Conservation (phyloP, 2,797 vertebrate species). For the Phylloscopus collybita region DNA sequence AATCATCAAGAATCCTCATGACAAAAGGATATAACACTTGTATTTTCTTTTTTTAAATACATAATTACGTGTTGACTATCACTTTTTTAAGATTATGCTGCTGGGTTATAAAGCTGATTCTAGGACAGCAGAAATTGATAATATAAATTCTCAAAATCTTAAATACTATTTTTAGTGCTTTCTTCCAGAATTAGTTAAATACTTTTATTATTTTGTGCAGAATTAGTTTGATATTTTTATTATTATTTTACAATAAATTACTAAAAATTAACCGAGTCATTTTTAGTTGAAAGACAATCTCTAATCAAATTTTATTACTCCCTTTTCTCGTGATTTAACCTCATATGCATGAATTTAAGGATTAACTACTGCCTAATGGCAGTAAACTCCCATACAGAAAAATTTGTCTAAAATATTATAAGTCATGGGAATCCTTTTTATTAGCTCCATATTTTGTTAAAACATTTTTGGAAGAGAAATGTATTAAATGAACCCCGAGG, state of each 20-base stretch:
- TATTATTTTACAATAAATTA: not conserved
- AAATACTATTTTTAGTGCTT: not conserved
- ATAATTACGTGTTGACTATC: not conserved
- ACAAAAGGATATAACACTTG: not conserved
- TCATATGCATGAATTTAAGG: not conserved
- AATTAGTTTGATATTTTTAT: not conserved
- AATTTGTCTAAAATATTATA: not conserved
- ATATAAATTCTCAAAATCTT: not conserved
- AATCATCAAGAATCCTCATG: not conserved
- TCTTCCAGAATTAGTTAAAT: not conserved
- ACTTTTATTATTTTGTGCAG: not conserved
- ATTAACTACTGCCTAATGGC: not conserved
- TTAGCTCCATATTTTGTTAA: not conserved
- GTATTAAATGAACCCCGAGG: not conserved
- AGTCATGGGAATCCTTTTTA: accelerated
- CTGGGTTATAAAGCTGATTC: not conserved
- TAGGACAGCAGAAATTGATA: not conserved
- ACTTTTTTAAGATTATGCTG: not conserved
- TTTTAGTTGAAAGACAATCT: not conserved
- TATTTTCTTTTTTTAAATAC: not conserved
- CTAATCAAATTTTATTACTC: not conserved
- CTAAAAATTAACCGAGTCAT: not conserved
- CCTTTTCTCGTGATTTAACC: not conserved
- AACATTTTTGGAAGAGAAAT: not conserved
- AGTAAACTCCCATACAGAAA: not conserved